These are phyloP conservation scores for Phyllopteryx taeniolatus DNA, from an alignment of 2,113 vertebrate species.

Conservation along the genomic window DNA sequence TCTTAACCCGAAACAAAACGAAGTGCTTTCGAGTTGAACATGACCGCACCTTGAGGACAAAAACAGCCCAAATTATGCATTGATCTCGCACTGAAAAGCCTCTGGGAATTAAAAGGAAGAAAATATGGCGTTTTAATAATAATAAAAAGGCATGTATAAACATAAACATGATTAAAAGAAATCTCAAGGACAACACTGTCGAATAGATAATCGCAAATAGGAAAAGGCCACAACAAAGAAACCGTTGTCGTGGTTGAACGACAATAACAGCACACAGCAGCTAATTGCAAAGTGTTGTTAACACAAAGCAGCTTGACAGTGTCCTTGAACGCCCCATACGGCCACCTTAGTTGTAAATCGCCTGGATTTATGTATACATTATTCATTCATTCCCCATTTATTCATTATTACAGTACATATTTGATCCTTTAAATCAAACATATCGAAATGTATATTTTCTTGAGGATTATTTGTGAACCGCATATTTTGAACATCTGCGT, in stretches of 20 bases:
- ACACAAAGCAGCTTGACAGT: neutral
- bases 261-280: neutral
- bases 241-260: neutral
- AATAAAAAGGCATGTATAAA: constrained; percentile 53
- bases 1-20: constrained; percentile 61
- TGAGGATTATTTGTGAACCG: neutral
- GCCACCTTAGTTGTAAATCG: neutral
- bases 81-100: constrained; percentile 57
- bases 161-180: constrained; percentile 41
- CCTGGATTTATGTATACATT: neutral
- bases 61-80: constrained; percentile 51
- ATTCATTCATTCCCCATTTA: neutral
- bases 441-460: neutral
- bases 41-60: constrained; percentile 66
- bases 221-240: constrained; percentile 19
- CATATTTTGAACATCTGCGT: neutral
- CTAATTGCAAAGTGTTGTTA: neutral
- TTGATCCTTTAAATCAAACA: neutral
- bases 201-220: constrained; percentile 28
- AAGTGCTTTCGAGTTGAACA: constrained; percentile 62
- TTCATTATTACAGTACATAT: neutral
- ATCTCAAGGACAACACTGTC: constrained; percentile 44
- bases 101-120: constrained; percentile 45
- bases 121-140: constrained; percentile 26
- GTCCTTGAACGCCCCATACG: neutral